Conservation (phyloP, 2,888 invertebrate genomes). For the Terebella lapidaria region DNA sequence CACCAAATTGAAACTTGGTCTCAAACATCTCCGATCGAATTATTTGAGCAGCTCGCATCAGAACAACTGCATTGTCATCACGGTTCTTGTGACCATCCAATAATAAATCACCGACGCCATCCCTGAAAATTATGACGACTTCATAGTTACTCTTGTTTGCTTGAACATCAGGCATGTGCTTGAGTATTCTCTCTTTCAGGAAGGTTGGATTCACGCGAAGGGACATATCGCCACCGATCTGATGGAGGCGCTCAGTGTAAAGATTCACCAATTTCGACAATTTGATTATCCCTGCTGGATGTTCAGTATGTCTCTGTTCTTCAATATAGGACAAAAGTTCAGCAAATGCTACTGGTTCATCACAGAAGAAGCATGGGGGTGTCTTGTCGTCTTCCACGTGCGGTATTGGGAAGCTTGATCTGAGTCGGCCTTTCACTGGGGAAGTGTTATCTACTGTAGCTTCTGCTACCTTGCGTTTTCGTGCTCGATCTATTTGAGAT, state of each 20-base stretch:
- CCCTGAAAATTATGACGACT: background rate
- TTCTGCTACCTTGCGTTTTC: too few species aligned
- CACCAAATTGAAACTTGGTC: background rate
- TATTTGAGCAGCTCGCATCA: background rate
- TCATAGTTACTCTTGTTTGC: constrained; percentile 2
- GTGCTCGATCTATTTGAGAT: too few species aligned
- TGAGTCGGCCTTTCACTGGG: too few species aligned
- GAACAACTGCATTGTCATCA: background rate
- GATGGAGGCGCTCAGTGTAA: background rate
- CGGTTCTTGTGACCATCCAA: background rate
- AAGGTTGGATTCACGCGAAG: background rate
- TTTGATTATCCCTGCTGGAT: background rate
- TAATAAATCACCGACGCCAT: background rate
- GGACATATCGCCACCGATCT: background rate
- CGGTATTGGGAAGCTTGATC: too few species aligned
- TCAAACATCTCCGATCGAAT: background rate
- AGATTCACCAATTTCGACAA: background rate
- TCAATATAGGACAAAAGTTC: background rate
- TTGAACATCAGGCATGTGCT: background rate
- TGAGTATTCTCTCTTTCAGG: background rate
- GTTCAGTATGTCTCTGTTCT: background rate
- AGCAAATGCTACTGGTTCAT: background rate
- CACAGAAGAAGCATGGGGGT: too few species aligned
- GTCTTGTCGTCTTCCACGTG: too few species aligned
- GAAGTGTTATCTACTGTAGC: too few species aligned